phyloP scores from a whole-genome alignment of 2,797 vertebrate genomes.

The Pipistrellus nathusii region DNA sequence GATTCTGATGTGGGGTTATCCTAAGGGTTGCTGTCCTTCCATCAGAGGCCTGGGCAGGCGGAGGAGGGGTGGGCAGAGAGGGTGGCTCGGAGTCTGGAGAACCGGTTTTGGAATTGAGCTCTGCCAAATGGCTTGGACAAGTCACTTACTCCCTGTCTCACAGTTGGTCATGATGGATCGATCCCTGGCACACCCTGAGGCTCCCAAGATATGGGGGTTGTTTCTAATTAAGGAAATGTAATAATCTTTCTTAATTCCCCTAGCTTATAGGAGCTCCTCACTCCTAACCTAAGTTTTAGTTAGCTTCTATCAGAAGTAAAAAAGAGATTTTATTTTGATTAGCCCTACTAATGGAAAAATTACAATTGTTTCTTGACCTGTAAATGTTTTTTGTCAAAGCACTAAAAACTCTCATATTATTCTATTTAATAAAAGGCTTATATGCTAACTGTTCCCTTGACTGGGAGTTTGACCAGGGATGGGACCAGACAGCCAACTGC shows the following conservation, averaged over 20 bases:
- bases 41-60: neutral
- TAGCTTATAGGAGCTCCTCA: neutral
- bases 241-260: neutral
- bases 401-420: neutral
- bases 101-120: neutral
- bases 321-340: neutral
- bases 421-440: too few species aligned
- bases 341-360: slow-evolving; percentile 14
- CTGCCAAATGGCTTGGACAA: neutral
- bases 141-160: neutral
- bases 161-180: neutral
- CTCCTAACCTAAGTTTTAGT: neutral
- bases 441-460: too few species aligned
- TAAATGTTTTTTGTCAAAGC: neutral
- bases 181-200: neutral
- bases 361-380: neutral
- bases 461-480: too few species aligned
- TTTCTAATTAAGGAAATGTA: neutral
- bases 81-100: neutral
- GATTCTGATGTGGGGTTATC: neutral
- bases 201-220: neutral
- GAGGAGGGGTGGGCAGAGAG: neutral
- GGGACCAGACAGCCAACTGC: too few species aligned
- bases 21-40: neutral
- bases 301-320: neutral